A percentile compares a stretch with the other conserved stretches of the same genome.
Conservation (phyloP, 2,797 vertebrate genomes). For the Masticophis lateralis region DNA sequence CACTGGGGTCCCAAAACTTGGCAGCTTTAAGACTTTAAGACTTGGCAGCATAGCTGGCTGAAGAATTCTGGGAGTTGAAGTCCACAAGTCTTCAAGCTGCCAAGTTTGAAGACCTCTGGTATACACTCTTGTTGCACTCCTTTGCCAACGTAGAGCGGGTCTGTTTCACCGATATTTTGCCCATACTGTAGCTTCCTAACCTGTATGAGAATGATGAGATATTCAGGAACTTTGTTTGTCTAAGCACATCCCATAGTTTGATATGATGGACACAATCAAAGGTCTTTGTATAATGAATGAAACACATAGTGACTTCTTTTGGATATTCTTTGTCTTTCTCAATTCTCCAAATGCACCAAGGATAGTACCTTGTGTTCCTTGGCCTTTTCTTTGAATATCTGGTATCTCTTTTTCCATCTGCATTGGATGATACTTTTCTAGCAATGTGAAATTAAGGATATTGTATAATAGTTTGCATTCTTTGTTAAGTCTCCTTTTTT, state of each 20-base stretch:
- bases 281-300: background rate
- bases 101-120: too few species aligned
- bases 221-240: background rate
- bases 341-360: background rate
- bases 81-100: too few species aligned
- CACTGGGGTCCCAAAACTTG: too few species aligned
- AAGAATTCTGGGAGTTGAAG: too few species aligned
- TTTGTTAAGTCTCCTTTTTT: background rate
- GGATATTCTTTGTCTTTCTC: background rate
- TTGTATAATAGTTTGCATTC: background rate
- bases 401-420: background rate
- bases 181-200: background rate
- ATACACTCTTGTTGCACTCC: background rate
- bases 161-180: background rate
- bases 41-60: too few species aligned
- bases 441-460: background rate
- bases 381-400: background rate
- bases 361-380: background rate
- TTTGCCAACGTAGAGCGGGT: background rate
- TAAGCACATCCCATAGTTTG: background rate
- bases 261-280: background rate
- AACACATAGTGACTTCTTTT: background rate
- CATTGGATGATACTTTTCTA: background rate
- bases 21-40: too few species aligned
- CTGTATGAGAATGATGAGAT: background rate